phyloP scores from a whole-genome alignment of 2,888 invertebrate species.

The Mesoligia furuncula region DNA sequence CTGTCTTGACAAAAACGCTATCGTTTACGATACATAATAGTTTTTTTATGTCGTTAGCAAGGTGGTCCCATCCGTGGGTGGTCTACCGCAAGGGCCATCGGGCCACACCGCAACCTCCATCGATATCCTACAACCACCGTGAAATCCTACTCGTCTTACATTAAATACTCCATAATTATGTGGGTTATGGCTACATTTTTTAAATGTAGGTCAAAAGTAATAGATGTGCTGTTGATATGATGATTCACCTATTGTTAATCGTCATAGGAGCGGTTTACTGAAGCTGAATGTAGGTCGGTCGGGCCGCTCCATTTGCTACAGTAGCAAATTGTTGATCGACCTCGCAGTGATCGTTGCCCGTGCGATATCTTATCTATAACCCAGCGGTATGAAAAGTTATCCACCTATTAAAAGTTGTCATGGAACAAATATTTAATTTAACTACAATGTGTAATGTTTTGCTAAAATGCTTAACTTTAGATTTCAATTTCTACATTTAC shows the following conservation, averaged over 20 bases:
- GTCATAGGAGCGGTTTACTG: slow-evolving; percentile 85
- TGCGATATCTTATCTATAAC: slow-evolving; percentile 85
- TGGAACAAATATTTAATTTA: slow-evolving; percentile 55
- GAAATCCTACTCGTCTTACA: slow-evolving; percentile 64
- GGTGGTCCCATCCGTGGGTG: slow-evolving; percentile 80
- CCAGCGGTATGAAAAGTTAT: slow-evolving; percentile 63
- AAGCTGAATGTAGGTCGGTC: slow-evolving; percentile 87
- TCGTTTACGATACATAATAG: slow-evolving; percentile 72
- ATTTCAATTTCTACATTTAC: slow-evolving; percentile 27
- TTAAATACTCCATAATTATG: slow-evolving; percentile 54
- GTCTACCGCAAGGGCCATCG: slow-evolving; percentile 76
- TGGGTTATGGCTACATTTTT: slow-evolving; percentile 69
- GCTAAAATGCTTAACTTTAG: slow-evolving; percentile 25
- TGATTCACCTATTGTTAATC: slow-evolving; percentile 86
- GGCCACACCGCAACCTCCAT: slow-evolving; percentile 63
- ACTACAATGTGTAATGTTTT: slow-evolving; percentile 42
- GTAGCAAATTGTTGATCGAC: slow-evolving; percentile 88
- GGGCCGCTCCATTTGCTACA: slow-evolving; percentile 87
- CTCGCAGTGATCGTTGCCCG: slow-evolving; percentile 82
- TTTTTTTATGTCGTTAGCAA: slow-evolving; percentile 73
- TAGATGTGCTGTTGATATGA: slow-evolving; percentile 78
- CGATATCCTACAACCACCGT: slow-evolving; percentile 66
- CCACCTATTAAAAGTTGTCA: slow-evolving; percentile 67
- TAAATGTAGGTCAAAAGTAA: slow-evolving; percentile 74
- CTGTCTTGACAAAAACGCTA: slow-evolving; percentile 69